Percentiles rank a stretch among this genome's conserved stretches.
Evolutionary conservation across 2,797 vertebrate genomes (phyloP).

Genomic region (Diplodus sargus): DNA sequence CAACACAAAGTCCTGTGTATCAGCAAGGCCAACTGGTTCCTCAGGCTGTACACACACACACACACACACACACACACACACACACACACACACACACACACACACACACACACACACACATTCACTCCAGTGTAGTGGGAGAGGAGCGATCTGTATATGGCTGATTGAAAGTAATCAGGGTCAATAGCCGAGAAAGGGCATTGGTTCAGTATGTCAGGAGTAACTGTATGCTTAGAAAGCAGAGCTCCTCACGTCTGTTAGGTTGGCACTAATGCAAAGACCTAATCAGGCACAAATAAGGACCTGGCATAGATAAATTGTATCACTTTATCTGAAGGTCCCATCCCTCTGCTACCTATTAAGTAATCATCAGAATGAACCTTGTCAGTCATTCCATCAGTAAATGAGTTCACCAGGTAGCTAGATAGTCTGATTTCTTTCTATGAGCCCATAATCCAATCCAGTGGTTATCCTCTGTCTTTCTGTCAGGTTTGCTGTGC

Average conservation of each 20-base stretch:
- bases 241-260: slow-evolving; percentile 31
- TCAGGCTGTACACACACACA: slow-evolving; percentile 19
- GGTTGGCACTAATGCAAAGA: slow-evolving; percentile 52
- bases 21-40: slow-evolving; percentile 6
- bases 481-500: slow-evolving; percentile 61
- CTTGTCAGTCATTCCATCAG: slow-evolving; percentile 51
- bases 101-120: slow-evolving; percentile 1
- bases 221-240: slow-evolving; percentile 40
- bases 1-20: background rate
- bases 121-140: slow-evolving; percentile 3
- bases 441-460: slow-evolving; percentile 51
- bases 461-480: slow-evolving; percentile 57
- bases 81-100: slow-evolving; percentile 1
- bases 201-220: slow-evolving; percentile 61
- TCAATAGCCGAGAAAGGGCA: slow-evolving; percentile 50
- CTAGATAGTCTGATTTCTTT: slow-evolving; percentile 46
- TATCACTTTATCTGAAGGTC: slow-evolving; percentile 38
- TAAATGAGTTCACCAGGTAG: slow-evolving; percentile 65
- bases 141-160: slow-evolving; percentile 47
- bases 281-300: slow-evolving; percentile 47
- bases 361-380: slow-evolving; percentile 47
- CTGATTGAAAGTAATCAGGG: slow-evolving; percentile 65
- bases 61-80: slow-evolving; percentile 2
- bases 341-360: slow-evolving; percentile 40
- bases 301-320: slow-evolving; percentile 43